A percentile compares a stretch with the other conserved stretches of the same genome.
phyloP scores from a whole-genome alignment of 1,140 invertebrate species.

The Drosophila azteca region DNA sequence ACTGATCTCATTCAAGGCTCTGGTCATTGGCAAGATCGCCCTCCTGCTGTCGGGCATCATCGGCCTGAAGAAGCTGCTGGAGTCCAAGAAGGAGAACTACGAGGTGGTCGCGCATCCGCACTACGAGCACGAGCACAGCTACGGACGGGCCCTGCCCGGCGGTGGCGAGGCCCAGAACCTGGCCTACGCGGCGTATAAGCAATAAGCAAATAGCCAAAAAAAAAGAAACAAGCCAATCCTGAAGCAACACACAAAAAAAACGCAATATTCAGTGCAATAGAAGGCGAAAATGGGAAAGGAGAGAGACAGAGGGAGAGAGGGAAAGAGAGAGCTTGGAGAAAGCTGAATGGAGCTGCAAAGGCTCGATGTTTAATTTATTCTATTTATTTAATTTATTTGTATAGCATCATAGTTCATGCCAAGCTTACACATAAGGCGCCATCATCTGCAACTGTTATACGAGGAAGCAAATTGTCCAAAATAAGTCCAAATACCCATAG shows the following conservation, averaged over 20 bases:
- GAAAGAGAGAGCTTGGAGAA: slow-evolving; percentile 8
- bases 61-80: slow-evolving; percentile 91
- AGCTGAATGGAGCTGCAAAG: neutral
- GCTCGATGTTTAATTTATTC: slow-evolving; percentile 68
- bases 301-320: slow-evolving; percentile 5
- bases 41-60: slow-evolving; percentile 90
- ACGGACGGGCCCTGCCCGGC: slow-evolving; percentile 85
- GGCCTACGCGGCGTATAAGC: slow-evolving; percentile 86
- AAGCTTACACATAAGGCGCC: slow-evolving; percentile 61
- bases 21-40: slow-evolving; percentile 91
- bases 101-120: slow-evolving; percentile 90
- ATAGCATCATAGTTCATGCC: slow-evolving; percentile 70
- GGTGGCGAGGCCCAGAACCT: slow-evolving; percentile 85
- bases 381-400: slow-evolving; percentile 83
- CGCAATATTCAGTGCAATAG: slow-evolving; percentile 72
- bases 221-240: slow-evolving; percentile 45
- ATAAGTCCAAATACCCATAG: slow-evolving; percentile 31
- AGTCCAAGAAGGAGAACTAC: slow-evolving; percentile 88
- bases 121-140: slow-evolving; percentile 86
- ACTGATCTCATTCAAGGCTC: slow-evolving; percentile 92
- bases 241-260: slow-evolving; percentile 9
- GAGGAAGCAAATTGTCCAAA: slow-evolving; percentile 5
- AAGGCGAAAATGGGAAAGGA: slow-evolving; percentile 28
- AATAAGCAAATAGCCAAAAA: slow-evolving; percentile 63
- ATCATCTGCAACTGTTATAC: slow-evolving; percentile 32